Evolutionary conservation across 2,797 vertebrate genomes (phyloP).

Genomic region (Nannoperca obscura): DNA sequence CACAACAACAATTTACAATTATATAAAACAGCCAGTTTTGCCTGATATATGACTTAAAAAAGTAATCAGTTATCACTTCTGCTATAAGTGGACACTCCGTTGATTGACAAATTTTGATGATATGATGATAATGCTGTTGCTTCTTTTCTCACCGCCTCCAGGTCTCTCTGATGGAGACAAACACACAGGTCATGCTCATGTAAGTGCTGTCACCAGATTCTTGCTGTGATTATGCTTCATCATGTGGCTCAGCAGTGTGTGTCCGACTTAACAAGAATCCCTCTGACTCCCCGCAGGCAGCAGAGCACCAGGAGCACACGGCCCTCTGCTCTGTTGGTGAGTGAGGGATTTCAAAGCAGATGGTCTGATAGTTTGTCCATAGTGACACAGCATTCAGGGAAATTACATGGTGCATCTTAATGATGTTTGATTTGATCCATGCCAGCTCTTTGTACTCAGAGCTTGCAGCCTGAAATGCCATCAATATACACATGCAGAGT

Average conservation of each 20-base stretch:
- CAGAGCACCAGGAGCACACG: slow-evolving; percentile 27
- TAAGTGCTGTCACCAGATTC: slow-evolving; percentile 45
- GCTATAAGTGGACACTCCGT: not conserved
- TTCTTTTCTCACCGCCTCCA: slow-evolving; percentile 18
- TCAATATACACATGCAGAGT: not conserved
- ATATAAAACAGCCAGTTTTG: not conserved
- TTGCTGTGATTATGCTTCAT: slow-evolving; percentile 27
- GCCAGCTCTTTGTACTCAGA: not conserved
- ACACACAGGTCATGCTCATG: slow-evolving; percentile 35
- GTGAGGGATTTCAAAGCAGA: slow-evolving; percentile 35
- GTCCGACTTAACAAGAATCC: slow-evolving; percentile 25
- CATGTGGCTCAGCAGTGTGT: slow-evolving; percentile 20
- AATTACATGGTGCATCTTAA: not conserved
- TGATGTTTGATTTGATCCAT: not conserved
- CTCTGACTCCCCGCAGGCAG: slow-evolving; percentile 55
- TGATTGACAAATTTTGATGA: not conserved
- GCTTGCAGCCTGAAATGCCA: not conserved
- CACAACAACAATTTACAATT: not conserved
- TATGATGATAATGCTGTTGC: not conserved
- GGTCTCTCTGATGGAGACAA: slow-evolving; percentile 39
- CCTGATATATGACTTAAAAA: not conserved
- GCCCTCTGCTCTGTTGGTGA: slow-evolving; percentile 57
- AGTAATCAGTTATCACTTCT: not conserved
- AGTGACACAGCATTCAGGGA: not conserved
- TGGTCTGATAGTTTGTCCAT: not conserved